These are phyloP conservation scores for Scartelaos histophorus DNA, from an alignment of 2,113 vertebrate genomes.

Conservation along the genomic window DNA sequence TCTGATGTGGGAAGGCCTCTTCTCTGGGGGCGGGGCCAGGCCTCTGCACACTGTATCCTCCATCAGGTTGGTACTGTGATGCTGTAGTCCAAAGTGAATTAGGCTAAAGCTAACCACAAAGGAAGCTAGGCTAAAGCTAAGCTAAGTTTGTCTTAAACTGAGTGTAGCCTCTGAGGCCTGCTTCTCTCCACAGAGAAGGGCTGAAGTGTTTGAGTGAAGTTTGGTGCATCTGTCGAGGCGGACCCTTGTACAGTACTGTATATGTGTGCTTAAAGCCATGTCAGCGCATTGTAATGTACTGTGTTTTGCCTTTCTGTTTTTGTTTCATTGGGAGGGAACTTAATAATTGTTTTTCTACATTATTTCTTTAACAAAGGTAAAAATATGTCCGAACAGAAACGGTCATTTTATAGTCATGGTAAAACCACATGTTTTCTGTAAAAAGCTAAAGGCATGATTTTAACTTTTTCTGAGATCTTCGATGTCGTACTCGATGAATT, in stretches of 20 bases:
- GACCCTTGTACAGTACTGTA: slow-evolving; percentile 77
- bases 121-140: neutral
- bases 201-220: slow-evolving; percentile 57
- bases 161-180: neutral
- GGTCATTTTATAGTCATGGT: slow-evolving; percentile 70
- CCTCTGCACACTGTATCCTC: slow-evolving; percentile 21
- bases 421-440: slow-evolving; percentile 72
- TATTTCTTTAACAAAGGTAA: slow-evolving; percentile 65
- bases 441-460: slow-evolving; percentile 76
- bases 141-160: neutral
- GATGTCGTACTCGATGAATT: slow-evolving; percentile 72
- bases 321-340: slow-evolving; percentile 49
- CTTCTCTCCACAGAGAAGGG: neutral
- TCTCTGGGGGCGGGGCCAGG: slow-evolving; percentile 41
- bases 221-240: slow-evolving; percentile 69
- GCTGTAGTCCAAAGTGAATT: neutral
- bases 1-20: slow-evolving; percentile 51
- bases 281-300: slow-evolving; percentile 71
- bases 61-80: slow-evolving; percentile 9
- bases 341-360: slow-evolving; percentile 68
- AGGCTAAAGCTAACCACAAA: neutral
- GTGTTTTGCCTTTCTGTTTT: slow-evolving; percentile 60
- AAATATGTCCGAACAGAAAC: slow-evolving; percentile 62
- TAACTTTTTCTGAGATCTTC: slow-evolving; percentile 71
- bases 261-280: slow-evolving; percentile 74